Conservation (phyloP, 2,888 invertebrate species). For the Pterobdella sp. region DNA sequence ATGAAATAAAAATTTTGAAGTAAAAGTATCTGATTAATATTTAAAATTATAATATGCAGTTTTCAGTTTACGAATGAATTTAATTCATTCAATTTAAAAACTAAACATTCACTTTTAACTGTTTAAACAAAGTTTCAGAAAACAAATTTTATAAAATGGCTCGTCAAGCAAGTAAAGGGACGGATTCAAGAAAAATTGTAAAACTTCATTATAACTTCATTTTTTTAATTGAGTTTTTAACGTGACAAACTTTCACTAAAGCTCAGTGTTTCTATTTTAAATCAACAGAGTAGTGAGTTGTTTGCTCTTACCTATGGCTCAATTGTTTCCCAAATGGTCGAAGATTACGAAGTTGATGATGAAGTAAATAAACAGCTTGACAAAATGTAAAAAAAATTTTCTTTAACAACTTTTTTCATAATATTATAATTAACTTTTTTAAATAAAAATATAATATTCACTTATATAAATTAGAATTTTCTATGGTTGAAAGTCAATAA, state of each 20-base stretch:
- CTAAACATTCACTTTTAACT: too few relatives aligned
- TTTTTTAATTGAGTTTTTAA: background rate
- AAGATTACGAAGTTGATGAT: slow-evolving; percentile 90
- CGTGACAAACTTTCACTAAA: background rate
- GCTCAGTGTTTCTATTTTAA: slow-evolving; percentile 28
- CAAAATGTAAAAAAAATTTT: slow-evolving; percentile 45
- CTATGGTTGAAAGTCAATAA: background rate
- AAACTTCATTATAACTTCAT: slow-evolving; percentile 26
- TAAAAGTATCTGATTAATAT: too few relatives aligned
- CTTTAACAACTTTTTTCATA: background rate
- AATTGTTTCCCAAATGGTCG: slow-evolving; percentile 87
- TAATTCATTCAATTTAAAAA: too few relatives aligned
- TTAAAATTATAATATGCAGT: too few relatives aligned
- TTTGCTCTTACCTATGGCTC: slow-evolving; percentile 96
- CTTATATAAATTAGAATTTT: background rate
- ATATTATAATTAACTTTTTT: background rate
- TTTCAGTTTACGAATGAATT: too few relatives aligned
- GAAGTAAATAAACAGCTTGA: slow-evolving; percentile 85
- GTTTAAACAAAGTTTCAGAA: background rate
- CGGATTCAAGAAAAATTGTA: slow-evolving; percentile 48
- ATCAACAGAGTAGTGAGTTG: slow-evolving; percentile 76
- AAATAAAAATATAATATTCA: background rate
- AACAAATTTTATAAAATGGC: slow-evolving; percentile 40
- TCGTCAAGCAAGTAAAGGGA: slow-evolving; percentile 42
- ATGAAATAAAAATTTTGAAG: too few relatives aligned